Evolutionary conservation across 2,797 vertebrate genomes (phyloP).

Genomic region (Molossus alvarezi): DNA sequence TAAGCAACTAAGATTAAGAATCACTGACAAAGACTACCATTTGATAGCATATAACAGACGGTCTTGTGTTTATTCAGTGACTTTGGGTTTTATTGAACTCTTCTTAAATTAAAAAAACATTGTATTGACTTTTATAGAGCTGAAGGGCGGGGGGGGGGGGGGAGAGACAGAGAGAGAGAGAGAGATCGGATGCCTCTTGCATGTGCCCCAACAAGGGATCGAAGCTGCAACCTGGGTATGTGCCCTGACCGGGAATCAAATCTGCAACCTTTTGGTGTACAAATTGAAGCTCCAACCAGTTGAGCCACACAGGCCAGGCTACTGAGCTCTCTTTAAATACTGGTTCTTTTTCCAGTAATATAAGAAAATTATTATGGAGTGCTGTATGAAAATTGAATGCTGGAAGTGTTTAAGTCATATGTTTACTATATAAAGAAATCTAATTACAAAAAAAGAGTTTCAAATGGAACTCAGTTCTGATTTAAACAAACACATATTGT

Average conservation of each 20-base stretch:
- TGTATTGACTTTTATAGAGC: no score
- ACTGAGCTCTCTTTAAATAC: constrained; percentile 9
- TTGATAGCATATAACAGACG: not conserved
- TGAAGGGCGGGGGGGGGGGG: no score
- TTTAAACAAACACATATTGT: constrained; percentile 68
- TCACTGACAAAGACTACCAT: not conserved
- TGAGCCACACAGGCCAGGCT: no score
- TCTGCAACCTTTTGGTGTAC: no score
- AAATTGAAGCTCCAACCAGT: no score
- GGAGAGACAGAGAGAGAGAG: no score
- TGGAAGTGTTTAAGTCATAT: constrained; percentile 47
- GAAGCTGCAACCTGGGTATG: no score
- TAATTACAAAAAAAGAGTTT: constrained; percentile 71
- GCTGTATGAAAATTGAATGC: constrained; percentile 9
- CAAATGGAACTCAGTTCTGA: constrained; percentile 57
- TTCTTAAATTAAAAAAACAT: not conserved
- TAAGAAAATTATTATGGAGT: not conserved
- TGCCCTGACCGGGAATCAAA: no score
- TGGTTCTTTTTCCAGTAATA: not conserved
- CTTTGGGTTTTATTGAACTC: not conserved
- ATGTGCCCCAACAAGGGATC: no score
- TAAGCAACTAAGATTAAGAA: not conserved
- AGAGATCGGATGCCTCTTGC: no score
- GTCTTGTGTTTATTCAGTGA: not conserved
- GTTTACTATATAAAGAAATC: constrained; percentile 71